phyloP scores from a whole-genome alignment of 2,797 vertebrate genomes.

The Clarias fuscus region DNA sequence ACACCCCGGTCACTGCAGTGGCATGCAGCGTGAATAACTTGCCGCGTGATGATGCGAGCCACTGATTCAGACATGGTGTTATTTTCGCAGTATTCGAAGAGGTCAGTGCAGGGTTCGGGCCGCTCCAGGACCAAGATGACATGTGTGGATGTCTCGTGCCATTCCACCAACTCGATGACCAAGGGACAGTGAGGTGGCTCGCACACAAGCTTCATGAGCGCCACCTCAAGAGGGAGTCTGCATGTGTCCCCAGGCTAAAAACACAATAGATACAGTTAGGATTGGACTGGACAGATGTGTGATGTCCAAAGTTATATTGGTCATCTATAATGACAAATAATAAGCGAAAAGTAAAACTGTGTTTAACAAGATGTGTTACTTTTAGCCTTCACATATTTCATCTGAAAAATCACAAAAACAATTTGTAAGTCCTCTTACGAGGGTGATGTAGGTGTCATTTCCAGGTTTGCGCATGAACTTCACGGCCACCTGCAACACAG shows the following conservation, averaged over 20 bases:
- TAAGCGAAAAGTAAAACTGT: no score
- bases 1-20: no score
- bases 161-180: not conserved
- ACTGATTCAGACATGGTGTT: not conserved
- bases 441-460: no score
- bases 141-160: not conserved
- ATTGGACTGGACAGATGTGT: not conserved
- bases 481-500: no score
- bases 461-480: no score
- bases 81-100: not conserved
- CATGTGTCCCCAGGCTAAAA: not conserved
- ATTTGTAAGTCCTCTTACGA: no score
- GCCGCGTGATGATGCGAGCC: not conserved
- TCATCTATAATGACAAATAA: no score
- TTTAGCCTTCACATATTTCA: no score
- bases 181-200: not conserved
- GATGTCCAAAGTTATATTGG: no score
- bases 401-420: no score
- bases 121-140: not conserved
- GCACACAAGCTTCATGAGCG: not conserved
- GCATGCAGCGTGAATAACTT: not conserved
- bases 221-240: not conserved
- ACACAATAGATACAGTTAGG: not conserved
- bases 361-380: no score
- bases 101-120: not conserved